phyloP scores from a whole-genome alignment of 2,113 vertebrate genomes.

The Oreochromis aureus region DNA sequence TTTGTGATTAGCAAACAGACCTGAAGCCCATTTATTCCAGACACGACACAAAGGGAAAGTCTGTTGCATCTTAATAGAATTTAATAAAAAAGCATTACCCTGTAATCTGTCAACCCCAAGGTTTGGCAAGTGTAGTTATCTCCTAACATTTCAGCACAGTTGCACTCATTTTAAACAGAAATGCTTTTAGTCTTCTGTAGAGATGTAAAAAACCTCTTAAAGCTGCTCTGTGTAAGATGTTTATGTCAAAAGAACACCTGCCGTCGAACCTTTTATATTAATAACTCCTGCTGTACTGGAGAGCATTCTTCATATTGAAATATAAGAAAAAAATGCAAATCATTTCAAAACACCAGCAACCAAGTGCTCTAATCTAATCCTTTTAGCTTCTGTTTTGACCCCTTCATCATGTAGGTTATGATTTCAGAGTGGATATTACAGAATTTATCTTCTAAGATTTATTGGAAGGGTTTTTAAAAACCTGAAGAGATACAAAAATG shows the following conservation, averaged over 20 bases:
- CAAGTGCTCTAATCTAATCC: background rate
- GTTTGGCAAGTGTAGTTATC: conserved; percentile 2
- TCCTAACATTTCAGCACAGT: conserved; percentile 7
- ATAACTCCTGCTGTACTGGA: background rate
- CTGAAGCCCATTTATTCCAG: background rate
- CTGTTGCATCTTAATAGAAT: background rate
- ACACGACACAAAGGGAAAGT: background rate
- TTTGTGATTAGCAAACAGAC: background rate
- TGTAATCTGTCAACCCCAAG: background rate
- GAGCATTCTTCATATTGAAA: background rate
- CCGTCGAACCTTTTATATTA: background rate
- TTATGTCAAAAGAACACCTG: background rate
- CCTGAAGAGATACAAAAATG: background rate
- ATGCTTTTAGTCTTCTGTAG: conserved; percentile 18
- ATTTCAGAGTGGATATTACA: background rate
- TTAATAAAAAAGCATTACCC: background rate
- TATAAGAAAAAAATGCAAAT: background rate
- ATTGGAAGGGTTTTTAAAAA: background rate
- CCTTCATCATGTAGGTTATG: background rate
- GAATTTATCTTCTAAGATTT: background rate
- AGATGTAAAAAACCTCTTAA: background rate
- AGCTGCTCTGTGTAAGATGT: background rate
- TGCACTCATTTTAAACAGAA: background rate
- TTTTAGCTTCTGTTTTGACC: background rate
- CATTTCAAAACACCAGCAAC: background rate